Conservation (phyloP, 1,140 invertebrate genomes). For the Subanguina moxae region DNA sequence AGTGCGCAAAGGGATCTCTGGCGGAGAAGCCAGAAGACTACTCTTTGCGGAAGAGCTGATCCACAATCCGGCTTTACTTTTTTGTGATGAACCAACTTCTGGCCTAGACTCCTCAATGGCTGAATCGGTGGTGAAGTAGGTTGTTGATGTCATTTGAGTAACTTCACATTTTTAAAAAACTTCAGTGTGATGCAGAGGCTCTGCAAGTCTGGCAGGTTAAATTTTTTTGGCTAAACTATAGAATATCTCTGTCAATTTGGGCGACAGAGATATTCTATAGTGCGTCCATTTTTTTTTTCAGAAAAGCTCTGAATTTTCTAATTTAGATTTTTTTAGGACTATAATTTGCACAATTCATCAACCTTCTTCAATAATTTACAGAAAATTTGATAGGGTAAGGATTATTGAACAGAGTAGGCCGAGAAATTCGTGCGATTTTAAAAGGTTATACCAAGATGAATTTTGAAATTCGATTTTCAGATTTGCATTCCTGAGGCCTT, state of each 20-base stretch:
- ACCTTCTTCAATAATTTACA: conserved; percentile 77
- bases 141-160: too few relatives aligned
- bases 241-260: too few relatives aligned
- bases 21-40: conserved; percentile 63
- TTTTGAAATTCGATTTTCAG: too few relatives aligned
- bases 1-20: conserved; percentile 48
- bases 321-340: conserved; percentile 59
- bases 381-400: conserved; percentile 68
- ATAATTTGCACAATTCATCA: conserved; percentile 81
- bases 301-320: too few relatives aligned
- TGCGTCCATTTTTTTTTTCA: too few relatives aligned
- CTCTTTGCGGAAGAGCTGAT: conserved; percentile 65
- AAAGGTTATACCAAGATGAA: too few relatives aligned
- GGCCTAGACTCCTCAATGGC: conserved; percentile 76
- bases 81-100: conserved; percentile 78
- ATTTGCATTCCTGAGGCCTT: too few relatives aligned
- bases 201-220: conserved; percentile 66
- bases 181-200: conserved; percentile 66
- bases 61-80: conserved; percentile 72
- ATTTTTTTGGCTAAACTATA: not conserved
- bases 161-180: too few relatives aligned
- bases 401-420: too few relatives aligned
- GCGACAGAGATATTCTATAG: too few relatives aligned
- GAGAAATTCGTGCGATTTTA: too few relatives aligned
- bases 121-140: conserved; percentile 65